These are phyloP conservation scores for Silvanus unidentatus DNA, from an alignment of 2,888 invertebrate genomes.

Conservation along the genomic window DNA sequence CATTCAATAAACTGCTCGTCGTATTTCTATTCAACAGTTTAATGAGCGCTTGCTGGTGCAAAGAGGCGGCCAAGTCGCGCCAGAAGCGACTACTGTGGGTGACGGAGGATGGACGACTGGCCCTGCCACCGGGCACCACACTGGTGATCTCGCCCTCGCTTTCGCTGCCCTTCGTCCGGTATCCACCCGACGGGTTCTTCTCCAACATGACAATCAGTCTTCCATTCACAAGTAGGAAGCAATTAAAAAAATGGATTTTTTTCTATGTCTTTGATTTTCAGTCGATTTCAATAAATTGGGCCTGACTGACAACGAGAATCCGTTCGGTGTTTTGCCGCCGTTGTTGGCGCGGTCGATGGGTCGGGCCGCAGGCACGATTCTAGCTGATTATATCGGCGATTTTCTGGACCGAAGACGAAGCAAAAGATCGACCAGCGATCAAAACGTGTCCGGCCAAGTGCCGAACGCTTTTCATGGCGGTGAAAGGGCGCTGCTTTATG, in stretches of 20 bases:
- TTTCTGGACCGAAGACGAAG: constrained; percentile 58
- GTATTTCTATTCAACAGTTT: too few species aligned
- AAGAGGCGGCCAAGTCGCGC: constrained; percentile 55
- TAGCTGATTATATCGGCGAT: constrained; percentile 68
- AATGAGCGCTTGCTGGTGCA: too few species aligned
- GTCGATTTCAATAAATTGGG: constrained; percentile 83
- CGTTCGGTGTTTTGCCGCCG: constrained; percentile 73
- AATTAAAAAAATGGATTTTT: neutral
- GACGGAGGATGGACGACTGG: constrained; percentile 76
- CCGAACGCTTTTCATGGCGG: constrained; percentile 67
- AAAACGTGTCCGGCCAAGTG: constrained; percentile 22
- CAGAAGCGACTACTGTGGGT: constrained; percentile 81
- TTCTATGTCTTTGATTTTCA: constrained; percentile 42
- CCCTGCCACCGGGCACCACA: constrained; percentile 76
- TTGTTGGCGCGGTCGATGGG: constrained; percentile 72
- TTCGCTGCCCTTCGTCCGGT: constrained; percentile 74
- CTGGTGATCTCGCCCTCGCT: constrained; percentile 75
- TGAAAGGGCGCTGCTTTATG: constrained; percentile 73
- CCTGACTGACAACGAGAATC: constrained; percentile 83
- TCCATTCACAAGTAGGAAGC: constrained; percentile 74
- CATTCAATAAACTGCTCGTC: too few species aligned
- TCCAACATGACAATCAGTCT: constrained; percentile 79
- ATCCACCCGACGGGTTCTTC: constrained; percentile 79
- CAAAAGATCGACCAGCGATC: constrained; percentile 31
- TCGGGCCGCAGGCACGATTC: constrained; percentile 61